Evolutionary conservation across 2,113 vertebrate species (phyloP).

Genomic region (Orientallactaga bullata): DNA sequence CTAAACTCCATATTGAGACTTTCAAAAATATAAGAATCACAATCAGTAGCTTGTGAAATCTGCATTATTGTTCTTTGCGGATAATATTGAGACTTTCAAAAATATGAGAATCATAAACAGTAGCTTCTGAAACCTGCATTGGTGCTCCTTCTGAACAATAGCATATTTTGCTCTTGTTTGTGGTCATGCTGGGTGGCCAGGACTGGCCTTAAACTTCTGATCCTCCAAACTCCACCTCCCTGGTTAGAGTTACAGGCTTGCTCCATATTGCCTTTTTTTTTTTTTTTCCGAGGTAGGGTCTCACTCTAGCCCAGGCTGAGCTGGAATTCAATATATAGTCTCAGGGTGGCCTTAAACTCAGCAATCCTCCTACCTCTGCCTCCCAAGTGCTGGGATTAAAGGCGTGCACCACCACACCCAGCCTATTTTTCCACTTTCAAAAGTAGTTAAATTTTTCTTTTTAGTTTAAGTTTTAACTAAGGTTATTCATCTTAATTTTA

Average conservation of each 20-base stretch:
- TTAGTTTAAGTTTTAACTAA: slow-evolving; percentile 24
- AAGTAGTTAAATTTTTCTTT: neutral
- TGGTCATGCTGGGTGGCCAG: neutral
- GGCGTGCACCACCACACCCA: no score
- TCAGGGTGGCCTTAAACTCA: neutral
- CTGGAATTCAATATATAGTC: no score
- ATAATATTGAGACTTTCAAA: slow-evolving; percentile 4
- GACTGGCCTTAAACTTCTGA: neutral
- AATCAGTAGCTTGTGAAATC: neutral
- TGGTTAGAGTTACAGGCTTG: no score
- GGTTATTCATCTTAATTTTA: slow-evolving; percentile 7
- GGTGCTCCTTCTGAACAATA: slow-evolving; percentile 56
- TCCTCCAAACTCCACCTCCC: no score
- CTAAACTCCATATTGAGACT: neutral
- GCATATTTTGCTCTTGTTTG: neutral
- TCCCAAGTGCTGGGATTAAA: neutral
- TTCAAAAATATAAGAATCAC: slow-evolving; percentile 17
- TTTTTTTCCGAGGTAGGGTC: no score
- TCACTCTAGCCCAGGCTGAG: no score
- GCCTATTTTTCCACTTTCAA: neutral
- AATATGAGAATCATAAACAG: slow-evolving; percentile 6
- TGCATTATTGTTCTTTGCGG: slow-evolving; percentile 45
- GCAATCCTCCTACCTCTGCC: no score
- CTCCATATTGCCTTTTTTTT: no score
- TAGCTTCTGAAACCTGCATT: neutral